phyloP scores from a whole-genome alignment of 2,797 vertebrate species.

The Clarias pachynema region DNA sequence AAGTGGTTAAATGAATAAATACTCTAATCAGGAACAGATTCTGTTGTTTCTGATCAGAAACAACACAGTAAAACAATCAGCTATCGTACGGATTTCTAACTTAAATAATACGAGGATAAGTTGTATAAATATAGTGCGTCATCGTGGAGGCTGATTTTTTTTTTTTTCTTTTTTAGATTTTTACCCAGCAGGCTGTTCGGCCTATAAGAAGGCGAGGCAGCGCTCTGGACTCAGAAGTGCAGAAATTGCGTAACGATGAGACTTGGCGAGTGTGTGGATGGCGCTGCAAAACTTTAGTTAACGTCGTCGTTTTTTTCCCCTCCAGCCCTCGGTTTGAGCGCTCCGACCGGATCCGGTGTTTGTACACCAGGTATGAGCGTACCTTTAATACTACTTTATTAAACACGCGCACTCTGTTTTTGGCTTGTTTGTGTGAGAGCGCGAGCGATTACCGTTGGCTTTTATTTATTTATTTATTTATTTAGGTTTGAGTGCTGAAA shows the following conservation, averaged over 20 bases:
- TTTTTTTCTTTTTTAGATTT: constrained; percentile 23
- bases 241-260: neutral
- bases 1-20: too few species aligned
- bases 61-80: neutral
- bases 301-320: constrained; percentile 39
- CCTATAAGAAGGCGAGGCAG: constrained; percentile 70
- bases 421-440: neutral
- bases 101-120: neutral
- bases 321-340: constrained; percentile 46
- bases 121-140: constrained; percentile 52
- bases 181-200: constrained; percentile 64
- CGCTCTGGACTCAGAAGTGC: neutral
- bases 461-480: neutral
- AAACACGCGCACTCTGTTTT: too few species aligned
- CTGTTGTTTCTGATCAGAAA: too few species aligned
- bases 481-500: too few species aligned
- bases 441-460: neutral
- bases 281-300: constrained; percentile 53
- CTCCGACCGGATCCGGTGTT: constrained; percentile 54
- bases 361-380: constrained; percentile 62
- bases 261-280: constrained; percentile 51
- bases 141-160: constrained; percentile 19
- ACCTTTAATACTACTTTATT: neutral
- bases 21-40: too few species aligned
- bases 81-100: too few species aligned